Conservation (phyloP, 2,888 invertebrate genomes). For the Malthinus flaveolus region DNA sequence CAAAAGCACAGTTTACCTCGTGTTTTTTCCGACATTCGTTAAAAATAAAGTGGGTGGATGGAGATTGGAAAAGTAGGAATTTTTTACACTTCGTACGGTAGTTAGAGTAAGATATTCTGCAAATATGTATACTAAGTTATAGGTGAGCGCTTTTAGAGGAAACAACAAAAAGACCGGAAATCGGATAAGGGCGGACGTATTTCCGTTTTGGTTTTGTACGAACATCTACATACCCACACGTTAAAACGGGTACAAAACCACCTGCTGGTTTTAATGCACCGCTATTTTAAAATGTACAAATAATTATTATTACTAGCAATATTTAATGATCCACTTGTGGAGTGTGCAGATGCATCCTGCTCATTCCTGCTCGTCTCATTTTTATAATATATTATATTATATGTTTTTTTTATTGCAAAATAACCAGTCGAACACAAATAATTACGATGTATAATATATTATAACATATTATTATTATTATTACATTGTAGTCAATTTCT, state of each 20-base stretch:
- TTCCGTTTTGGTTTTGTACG: slow-evolving; percentile 13
- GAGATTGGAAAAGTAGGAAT: neutral
- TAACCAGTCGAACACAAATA: too few species aligned
- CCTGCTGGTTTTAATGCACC: slow-evolving; percentile 5
- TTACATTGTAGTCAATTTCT: too few species aligned
- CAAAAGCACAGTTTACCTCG: too few species aligned
- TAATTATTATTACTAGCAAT: neutral
- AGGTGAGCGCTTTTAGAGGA: slow-evolving; percentile 16
- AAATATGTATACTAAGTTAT: slow-evolving; percentile 5
- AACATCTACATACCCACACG: neutral
- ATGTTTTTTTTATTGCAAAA: too few species aligned
- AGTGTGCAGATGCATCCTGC: too few species aligned
- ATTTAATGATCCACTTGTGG: neutral
- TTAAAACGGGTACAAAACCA: slow-evolving; percentile 6
- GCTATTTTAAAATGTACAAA: neutral
- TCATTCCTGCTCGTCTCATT: too few species aligned
- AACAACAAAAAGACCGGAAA: slow-evolving; percentile 33
- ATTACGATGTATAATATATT: too few species aligned
- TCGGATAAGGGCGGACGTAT: slow-evolving; percentile 34
- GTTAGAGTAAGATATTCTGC: neutral
- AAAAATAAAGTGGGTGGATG: too few species aligned
- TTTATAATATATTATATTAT: too few species aligned
- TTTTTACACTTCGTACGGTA: neutral
- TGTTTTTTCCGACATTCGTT: too few species aligned
- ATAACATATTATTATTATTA: too few species aligned